Base-by-base conservation (phyloP, 2,888 invertebrate genomes). In the Venusia cambrica region DNA sequence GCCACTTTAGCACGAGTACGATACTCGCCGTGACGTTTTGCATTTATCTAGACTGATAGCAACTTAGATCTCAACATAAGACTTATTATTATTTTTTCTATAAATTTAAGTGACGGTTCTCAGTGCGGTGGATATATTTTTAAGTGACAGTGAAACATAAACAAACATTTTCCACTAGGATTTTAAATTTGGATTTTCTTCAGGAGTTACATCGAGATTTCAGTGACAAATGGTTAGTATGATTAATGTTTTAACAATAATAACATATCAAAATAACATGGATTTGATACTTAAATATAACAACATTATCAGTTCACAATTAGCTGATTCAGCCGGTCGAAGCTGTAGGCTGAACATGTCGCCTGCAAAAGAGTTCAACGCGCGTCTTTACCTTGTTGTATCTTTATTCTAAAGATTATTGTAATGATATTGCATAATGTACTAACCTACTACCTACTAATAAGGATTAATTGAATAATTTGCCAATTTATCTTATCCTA, bases 61-160 rank as follows among this genome's bases (percentile, higher is more conserved):
- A 85, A 85, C 85, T 54, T 73, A 79, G 87, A 87, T 87, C 87
- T 87, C 85, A 87, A 75, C 58, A 73, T 66, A 85, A 87, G 87
- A 85, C 87, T 87, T 76, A 77, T 77, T 70, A 70, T 60, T 58
- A 67, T 53, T 58, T 62, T n/a, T 54, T 51, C 48, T 38, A 46
- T 68, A 68, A 58, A 69, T 64, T 74, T 84, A 76, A 83, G 84
- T 84, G 84, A 76, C 75, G 57, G 68, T 72, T 71, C 45, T 49
- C 46, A 65, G 80, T 81, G 84, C 69, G 65, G 73, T 73, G 75
- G 73, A 70, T 74, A 68, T 71, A 67, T 65, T 73, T 72, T 74
- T 74, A 73, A 80, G 85, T 85, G 81, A 62, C 63, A 72, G 71
- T 72, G 73, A 63, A 62, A 65, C 54, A 56, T 65, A 66, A 63